Conservation (phyloP, 2,113 vertebrate genomes). For the Prionailurus bengalensis region DNA sequence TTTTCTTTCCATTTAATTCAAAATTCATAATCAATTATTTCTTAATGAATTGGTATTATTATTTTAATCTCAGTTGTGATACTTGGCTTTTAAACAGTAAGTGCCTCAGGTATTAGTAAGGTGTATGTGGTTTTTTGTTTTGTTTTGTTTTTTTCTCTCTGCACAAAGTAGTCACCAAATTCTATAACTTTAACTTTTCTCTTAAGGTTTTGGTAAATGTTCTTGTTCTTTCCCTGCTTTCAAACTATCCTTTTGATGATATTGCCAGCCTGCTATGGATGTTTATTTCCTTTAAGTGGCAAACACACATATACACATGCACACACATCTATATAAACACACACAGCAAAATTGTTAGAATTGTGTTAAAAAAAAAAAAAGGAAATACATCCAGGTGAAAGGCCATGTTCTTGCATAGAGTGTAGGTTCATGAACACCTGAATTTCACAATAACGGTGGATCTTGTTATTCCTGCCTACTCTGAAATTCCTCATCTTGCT, state of each 20-base stretch:
- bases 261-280: background rate
- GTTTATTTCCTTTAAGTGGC: background rate
- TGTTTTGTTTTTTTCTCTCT: background rate
- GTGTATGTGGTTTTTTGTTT: background rate
- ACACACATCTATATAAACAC: background rate
- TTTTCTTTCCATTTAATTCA: background rate
- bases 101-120: background rate
- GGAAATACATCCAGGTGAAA: background rate
- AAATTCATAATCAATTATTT: background rate
- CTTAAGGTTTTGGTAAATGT: background rate
- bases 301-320: background rate
- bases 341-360: background rate
- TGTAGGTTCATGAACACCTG: background rate
- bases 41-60: background rate
- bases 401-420: background rate
- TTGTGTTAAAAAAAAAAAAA: background rate
- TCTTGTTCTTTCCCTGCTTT: background rate
- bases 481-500: background rate
- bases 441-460: background rate
- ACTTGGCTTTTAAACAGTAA: background rate
- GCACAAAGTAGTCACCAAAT: background rate
- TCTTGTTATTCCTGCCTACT: background rate
- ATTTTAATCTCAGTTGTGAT: background rate
- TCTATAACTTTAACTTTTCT: background rate
- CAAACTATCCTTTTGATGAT: background rate